Evolutionary conservation across 1,140 invertebrate genomes (phyloP), one percentile per base, ranked within the genome.

Genomic region (Achatina immaculata): DNA sequence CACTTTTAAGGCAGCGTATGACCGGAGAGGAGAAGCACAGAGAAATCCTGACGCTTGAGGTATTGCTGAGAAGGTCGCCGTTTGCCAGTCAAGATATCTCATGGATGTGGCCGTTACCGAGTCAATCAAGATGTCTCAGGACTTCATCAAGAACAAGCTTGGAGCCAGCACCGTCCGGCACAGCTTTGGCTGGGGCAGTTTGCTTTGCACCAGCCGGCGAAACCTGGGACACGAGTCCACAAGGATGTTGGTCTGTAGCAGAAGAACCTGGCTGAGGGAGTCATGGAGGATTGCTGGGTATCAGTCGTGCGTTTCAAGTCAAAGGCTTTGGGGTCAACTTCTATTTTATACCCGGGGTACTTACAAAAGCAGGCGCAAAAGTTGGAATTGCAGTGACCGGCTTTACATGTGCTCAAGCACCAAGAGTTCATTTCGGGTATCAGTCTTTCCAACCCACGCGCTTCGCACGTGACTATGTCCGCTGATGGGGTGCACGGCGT

Each of bases 281-380:
- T 19, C 0, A 58, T 71, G 0, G 76, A 31, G 40, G 76, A 79
- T 1, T 68, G 48, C 31, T 43, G 80, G 38, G 31, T 74, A 36
- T 21, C 73, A 31, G 11, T 68, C 28, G 31, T 68, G 69, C 45
- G 69, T 68, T n/a, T 38, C 51, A 62, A 38, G 55, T 82, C 76
- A 62, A 79, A 82, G 16, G 76, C 81, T 42, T 51, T 24, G 1
- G 71, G 68, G 40, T 78, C 74, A n/a, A 78, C 79, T 9, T 38
- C 40, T 31, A 82, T 78, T 71, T 74, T 68, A 16, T 34, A 80
- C n/a, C 34, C 24, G 34, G 78, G 78, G 58, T 82, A 82, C 43
- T 78, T 16, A 65, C 81, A 82, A 68, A 72, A 82, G 74, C 81
- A 82, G 48, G 43, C 34, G 34, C 79, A 82, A 51, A 83, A 82